Percentiles rank a stretch among this genome's conserved stretches.
These are phyloP conservation scores for Lagocephalus sceleratus DNA, from an alignment of 2,797 vertebrate genomes.

Conservation along the genomic window DNA sequence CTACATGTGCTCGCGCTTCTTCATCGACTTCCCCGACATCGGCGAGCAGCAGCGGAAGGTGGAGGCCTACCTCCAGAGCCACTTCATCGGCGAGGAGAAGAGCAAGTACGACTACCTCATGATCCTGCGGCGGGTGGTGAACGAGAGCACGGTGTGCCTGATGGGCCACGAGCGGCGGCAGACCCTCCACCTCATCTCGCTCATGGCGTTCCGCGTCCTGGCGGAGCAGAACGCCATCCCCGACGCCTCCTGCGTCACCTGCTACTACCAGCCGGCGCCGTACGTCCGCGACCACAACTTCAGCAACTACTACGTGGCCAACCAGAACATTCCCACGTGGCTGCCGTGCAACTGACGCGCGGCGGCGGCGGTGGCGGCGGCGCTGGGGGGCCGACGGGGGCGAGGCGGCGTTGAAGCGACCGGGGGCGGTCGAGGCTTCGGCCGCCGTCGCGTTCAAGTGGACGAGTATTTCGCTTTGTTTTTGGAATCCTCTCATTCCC, in stretches of 20 bases:
- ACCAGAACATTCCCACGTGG: conserved; percentile 94
- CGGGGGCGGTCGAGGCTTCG: conserved; percentile 57
- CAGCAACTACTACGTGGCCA: conserved; percentile 95
- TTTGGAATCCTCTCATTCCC: conserved; percentile 65
- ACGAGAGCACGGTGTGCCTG: conserved; percentile 97
- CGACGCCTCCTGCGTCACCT: conserved; percentile 90
- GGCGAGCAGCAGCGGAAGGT: conserved; percentile 93
- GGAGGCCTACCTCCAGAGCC: conserved; percentile 96
- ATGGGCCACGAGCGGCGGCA: conserved; percentile 96
- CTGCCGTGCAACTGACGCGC: conserved; percentile 91
- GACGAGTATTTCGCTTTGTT: conserved; percentile 57
- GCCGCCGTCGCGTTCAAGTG: conserved; percentile 67
- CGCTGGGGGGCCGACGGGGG: conserved; percentile 25
- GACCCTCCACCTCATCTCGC: conserved; percentile 93
- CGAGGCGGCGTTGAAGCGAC: conserved; percentile 19
- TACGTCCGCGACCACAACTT: conserved; percentile 95
- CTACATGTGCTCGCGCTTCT: conserved; percentile 98
- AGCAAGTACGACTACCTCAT: conserved; percentile 98
- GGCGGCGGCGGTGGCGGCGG: background rate
- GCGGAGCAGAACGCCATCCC: conserved; percentile 94
- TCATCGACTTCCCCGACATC: conserved; percentile 98
- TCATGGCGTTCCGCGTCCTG: conserved; percentile 88
- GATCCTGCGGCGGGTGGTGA: conserved; percentile 91
- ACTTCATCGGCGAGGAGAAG: conserved; percentile 93
- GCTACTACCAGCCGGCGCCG: conserved; percentile 90